Conservation (phyloP, 1,140 invertebrate genomes). For the Lepidurus packardi region DNA sequence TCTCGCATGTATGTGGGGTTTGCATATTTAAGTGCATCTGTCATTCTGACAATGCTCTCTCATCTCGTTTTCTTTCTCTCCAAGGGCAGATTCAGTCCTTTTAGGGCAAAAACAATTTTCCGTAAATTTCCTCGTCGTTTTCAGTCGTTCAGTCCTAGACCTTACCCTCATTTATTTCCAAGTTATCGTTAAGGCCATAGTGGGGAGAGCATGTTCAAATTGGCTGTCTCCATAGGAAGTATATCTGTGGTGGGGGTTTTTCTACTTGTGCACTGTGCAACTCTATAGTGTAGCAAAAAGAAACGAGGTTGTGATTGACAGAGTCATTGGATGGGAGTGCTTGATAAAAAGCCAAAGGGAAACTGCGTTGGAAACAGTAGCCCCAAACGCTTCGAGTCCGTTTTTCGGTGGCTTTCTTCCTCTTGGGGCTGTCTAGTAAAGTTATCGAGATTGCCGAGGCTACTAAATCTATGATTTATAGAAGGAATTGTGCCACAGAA, state of each 20-base stretch:
- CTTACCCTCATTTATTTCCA: background rate
- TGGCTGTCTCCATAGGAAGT: background rate
- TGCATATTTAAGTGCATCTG: conserved; percentile 12
- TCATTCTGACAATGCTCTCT: background rate
- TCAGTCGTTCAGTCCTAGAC: background rate
- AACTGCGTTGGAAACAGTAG: background rate
- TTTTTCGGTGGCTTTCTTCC: background rate
- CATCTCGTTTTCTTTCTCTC: no score
- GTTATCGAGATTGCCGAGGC: conserved; percentile 6
- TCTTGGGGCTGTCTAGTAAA: conserved; percentile 6
- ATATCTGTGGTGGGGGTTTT: background rate
- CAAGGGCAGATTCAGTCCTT: background rate
- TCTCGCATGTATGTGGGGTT: background rate
- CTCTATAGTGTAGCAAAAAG: background rate
- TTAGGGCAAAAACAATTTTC: background rate
- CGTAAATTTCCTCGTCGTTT: background rate
- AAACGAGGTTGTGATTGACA: background rate
- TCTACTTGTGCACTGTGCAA: background rate
- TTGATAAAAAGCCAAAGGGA: conserved; percentile 19
- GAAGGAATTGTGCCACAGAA: background rate
- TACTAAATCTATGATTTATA: conserved; percentile 15
- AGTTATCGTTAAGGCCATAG: background rate
- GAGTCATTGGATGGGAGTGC: conserved; percentile 20
- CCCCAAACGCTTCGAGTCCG: background rate
- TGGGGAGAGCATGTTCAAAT: background rate